Evolutionary conservation across 2,888 invertebrate genomes (phyloP), one percentile per base, ranked within the genome.

Genomic region (Hololepta plana): DNA sequence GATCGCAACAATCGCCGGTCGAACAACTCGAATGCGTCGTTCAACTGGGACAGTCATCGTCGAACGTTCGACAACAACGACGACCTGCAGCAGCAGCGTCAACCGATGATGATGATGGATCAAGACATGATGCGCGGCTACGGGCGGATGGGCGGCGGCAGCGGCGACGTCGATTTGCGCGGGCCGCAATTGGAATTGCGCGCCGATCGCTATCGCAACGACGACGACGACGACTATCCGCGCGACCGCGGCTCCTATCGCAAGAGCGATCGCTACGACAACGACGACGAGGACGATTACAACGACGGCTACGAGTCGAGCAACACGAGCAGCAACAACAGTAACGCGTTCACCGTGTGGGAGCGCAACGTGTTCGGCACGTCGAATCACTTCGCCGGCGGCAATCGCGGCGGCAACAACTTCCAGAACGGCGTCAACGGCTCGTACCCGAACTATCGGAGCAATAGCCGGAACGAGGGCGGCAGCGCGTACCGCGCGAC

Each of bases 201-300:
- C n/a, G n/a, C n/a, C n/a, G n/a, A n/a, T n/a, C 64, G 71, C 34
- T 53, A 64, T 26, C 72, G 74, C 34, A 68, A 67, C 20, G 60
- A 66, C 4, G 54, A 43, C 26, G 44, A 46, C 15, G 49, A 53
- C 24, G 49, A 60, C 20, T 54, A 56, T 9, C 37, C 40, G 2
- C 51, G 52, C 22, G 42, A 53, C 2, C 56, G 56, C 28, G 57
- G 59, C 13, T 51, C 45, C 49, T 39, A 55, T n/a, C 44, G 50
- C 4, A 59, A 60, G 28, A 67, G 67, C 15, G 55, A 57, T 12
- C 57, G 57, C 10, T 51, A 12, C 5, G 9, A 12, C 10, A 24
- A 9, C 9, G 9, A 8, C 6, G 6, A 10, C 7, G 6, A 6
- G 8, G 6, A 7, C n/a, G 12, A 24, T 12, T n/a, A 28, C 13